A percentile compares a stretch with the other conserved stretches of the same genome.
Conservation (phyloP, 2,888 invertebrate genomes). For the Eupithecia exiguata region DNA sequence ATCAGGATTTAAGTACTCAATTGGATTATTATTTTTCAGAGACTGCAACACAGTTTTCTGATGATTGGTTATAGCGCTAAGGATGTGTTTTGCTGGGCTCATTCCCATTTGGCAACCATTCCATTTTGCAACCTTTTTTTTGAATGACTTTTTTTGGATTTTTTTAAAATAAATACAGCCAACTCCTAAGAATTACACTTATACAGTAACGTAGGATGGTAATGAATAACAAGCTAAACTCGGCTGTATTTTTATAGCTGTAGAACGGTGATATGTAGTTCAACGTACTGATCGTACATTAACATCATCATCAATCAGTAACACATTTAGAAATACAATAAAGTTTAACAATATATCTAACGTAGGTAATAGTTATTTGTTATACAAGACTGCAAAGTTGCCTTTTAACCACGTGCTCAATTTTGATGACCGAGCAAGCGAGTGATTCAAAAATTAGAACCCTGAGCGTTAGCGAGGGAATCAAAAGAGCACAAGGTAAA, state of each 20-base stretch:
- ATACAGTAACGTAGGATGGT: too few species aligned
- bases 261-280: not conserved
- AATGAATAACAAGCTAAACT: not conserved
- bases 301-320: not conserved
- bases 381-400: too few species aligned
- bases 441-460: too few species aligned
- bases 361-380: too few species aligned
- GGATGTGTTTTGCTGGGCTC: not conserved
- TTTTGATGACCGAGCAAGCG: too few species aligned
- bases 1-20: not conserved
- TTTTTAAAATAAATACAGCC: too few species aligned
- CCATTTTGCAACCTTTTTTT: too few species aligned
- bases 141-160: too few species aligned
- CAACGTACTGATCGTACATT: not conserved
- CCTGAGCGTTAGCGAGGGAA: too few species aligned
- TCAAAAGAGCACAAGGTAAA: too few species aligned
- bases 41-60: slow-evolving; percentile 21
- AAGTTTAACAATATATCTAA: not conserved
- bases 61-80: not conserved
- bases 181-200: not conserved
- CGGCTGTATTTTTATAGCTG: not conserved
- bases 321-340: not conserved
- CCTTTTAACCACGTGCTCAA: too few species aligned
- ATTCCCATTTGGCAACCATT: too few species aligned
- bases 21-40: slow-evolving; percentile 27